Percentiles rank a stretch among this genome's conserved stretches.
Conservation (phyloP, 2,113 vertebrate genomes). For the Chunga burmeisteri region DNA sequence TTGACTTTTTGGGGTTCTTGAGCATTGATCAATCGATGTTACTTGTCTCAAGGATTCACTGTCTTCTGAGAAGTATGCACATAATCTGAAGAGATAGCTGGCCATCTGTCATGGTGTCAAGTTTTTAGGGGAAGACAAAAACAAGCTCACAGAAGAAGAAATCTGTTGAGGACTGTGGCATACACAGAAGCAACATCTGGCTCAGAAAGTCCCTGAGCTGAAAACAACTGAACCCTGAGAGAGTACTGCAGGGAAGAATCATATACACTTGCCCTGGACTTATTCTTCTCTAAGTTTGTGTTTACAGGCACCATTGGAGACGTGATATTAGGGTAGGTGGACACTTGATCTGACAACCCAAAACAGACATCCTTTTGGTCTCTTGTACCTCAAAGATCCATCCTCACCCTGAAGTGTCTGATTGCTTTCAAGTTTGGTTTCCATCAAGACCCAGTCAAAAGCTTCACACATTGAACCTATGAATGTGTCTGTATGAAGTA, state of each 20-base stretch:
- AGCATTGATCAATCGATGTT: not conserved
- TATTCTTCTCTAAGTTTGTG: not conserved
- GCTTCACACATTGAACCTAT: not conserved
- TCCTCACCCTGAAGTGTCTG: not conserved
- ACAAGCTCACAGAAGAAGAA: not conserved
- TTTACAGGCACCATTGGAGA: not conserved
- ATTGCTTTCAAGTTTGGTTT: not conserved
- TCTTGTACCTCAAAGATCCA: not conserved
- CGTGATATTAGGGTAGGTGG: not conserved
- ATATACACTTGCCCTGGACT: not conserved
- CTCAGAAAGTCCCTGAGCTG: not conserved
- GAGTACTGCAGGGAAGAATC: not conserved
- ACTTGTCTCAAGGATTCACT: not conserved
- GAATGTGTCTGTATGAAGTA: not conserved
- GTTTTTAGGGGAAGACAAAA: slow-evolving; percentile 9
- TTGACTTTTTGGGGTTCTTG: not conserved
- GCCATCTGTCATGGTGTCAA: slow-evolving; percentile 6
- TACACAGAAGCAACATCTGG: slow-evolving; percentile 3
- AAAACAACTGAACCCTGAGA: not conserved
- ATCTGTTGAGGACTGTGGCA: not conserved
- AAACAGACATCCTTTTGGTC: not conserved
- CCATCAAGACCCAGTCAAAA: not conserved
- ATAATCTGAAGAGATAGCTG: slow-evolving; percentile 4
- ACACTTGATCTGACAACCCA: not conserved
- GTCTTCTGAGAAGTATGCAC: slow-evolving; percentile 14